Percentiles rank a stretch among this genome's conserved stretches.
Evolutionary conservation across 1,140 invertebrate species (phyloP).

Genomic region (Drosophila carrolli): DNA sequence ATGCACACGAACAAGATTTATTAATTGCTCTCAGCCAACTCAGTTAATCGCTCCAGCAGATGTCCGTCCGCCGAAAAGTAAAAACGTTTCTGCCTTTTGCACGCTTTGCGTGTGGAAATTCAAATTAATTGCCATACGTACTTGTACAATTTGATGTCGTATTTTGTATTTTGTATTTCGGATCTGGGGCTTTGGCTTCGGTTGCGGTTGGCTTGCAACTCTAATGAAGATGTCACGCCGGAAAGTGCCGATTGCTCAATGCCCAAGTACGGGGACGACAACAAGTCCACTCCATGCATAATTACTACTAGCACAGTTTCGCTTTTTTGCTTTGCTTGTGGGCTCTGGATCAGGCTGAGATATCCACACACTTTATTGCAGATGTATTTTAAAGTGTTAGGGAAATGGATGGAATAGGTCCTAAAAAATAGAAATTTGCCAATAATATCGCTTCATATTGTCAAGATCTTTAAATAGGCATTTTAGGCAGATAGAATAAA

Average conservation of each 20-base stretch:
- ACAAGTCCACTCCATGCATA: constrained; percentile 58
- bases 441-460: too few species aligned
- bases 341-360: neutral
- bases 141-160: constrained; percentile 50
- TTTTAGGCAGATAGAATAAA: too few species aligned
- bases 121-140: constrained; percentile 77
- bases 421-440: too few species aligned
- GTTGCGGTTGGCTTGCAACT: constrained; percentile 66
- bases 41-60: constrained; percentile 58
- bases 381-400: neutral
- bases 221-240: constrained; percentile 75
- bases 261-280: constrained; percentile 47
- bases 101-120: constrained; percentile 82
- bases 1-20: constrained; percentile 67
- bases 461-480: too few species aligned
- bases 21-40: constrained; percentile 61
- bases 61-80: constrained; percentile 21
- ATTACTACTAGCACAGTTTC: constrained; percentile 29
- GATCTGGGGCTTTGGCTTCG: constrained; percentile 25
- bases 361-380: constrained; percentile 12
- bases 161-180: constrained; percentile 39
- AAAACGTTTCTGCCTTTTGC: constrained; percentile 61
- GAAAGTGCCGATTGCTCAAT: constrained; percentile 59
- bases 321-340: constrained; percentile 16
- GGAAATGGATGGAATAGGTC: neutral